phyloP scores from a whole-genome alignment of 1,140 invertebrate species.

The Philotrypesis tridentata region DNA sequence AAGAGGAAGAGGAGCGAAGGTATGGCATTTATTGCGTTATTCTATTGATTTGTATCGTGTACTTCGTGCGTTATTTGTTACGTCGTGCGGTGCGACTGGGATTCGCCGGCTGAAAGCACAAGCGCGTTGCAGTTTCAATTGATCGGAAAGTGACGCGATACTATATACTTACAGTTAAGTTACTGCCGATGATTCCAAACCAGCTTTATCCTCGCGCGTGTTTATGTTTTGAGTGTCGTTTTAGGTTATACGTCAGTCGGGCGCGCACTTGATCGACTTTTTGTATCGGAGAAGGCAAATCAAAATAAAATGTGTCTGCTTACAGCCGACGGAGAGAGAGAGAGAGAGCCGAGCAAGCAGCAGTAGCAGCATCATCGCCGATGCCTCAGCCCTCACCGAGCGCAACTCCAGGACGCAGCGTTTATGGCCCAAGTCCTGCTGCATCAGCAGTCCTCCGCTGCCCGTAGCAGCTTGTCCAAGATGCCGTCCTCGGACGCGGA shows the following conservation, averaged over 20 bases:
- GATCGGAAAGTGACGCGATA: neutral
- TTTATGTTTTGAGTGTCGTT: no score
- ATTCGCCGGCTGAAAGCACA: neutral
- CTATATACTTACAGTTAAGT: neutral
- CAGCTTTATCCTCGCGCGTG: no score
- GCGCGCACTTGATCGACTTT: no score
- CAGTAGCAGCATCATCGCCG: neutral
- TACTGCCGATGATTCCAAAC: no score
- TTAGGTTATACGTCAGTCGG: no score
- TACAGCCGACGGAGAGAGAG: neutral
- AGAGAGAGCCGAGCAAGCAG: no score
- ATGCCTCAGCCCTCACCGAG: neutral
- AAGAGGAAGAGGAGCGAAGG: neutral
- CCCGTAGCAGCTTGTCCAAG: conserved; percentile 26
- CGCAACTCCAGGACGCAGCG: neutral
- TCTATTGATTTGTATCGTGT: neutral
- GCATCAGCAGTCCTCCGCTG: conserved; percentile 10
- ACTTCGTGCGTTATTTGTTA: no score
- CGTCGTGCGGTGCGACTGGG: no score
- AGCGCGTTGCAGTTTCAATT: neutral
- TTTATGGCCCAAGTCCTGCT: conserved; percentile 49
- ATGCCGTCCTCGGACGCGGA: conserved; percentile 47
- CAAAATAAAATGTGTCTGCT: neutral
- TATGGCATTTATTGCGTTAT: neutral
- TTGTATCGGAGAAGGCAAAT: no score